Base-by-base conservation (phyloP, 2,113 vertebrate genomes). In the Pteropus alecto region DNA sequence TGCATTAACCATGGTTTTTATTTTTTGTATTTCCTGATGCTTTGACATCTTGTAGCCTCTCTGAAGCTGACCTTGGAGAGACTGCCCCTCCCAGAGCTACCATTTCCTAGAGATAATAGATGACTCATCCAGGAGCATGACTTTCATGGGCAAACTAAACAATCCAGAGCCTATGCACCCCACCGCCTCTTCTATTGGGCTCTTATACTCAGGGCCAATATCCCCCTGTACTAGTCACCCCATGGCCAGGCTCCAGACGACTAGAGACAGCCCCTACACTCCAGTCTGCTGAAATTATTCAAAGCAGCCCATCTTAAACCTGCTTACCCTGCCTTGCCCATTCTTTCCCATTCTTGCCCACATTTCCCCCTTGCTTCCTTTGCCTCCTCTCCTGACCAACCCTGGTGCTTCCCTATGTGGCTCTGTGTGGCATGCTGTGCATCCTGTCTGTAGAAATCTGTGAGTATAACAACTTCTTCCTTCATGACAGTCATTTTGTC, bases 1-100 rank as follows among this genome's bases (percentile, higher is more conserved):
- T 14, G 6, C 7, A 35, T 90, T 65, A 51, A 35, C 43, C 33
- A 85, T 41, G 43, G 21, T 46, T 61, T 79, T 33, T 58, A 26
- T 12, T 88, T 60, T 90, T 48, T 16, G 11, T 79, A 30, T 74
- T 90, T 94, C 26, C n/a, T 67, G 24, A 41, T 91, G 19, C 48
- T 74, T 60, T 51, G 73, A 18, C 51, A 21, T 7, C 5, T n/a
- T 46, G n/a, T 13, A 21, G 28, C 24, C 46, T 89, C 89, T 15
- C 77, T 65, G 22, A n/a, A 14, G 15, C 65, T 46, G 28, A 41
- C 38, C 46, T 24, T 79, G 65, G 33, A 84, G 38, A 82, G 24
- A 30, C 19, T 58, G 65, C 14, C 7, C 30, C 28, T 48, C 28
- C 13, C 48, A 93, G 43, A 48, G 18, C 30, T 11, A 19, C 33